phyloP scores from a whole-genome alignment of 2,888 invertebrate genomes.

The Cetonia aurata region DNA sequence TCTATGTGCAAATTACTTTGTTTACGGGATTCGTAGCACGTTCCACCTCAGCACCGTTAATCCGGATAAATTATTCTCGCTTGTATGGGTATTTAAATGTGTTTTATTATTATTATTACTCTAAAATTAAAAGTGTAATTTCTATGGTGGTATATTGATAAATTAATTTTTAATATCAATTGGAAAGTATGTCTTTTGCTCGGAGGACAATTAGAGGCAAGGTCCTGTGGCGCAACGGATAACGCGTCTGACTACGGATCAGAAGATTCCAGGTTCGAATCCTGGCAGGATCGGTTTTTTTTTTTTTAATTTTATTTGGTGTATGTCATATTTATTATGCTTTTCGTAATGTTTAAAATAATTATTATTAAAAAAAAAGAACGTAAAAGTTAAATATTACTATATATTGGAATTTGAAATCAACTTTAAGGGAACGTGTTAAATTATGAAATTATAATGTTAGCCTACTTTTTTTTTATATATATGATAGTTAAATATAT shows the following conservation, averaged over 20 bases:
- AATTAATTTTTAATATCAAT: background rate
- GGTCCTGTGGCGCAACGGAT: constrained; percentile 72
- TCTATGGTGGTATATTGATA: background rate
- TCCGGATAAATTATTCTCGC: too few relatives aligned
- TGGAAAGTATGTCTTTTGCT: background rate
- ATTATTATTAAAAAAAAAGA: background rate
- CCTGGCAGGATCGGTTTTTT: constrained; percentile 67
- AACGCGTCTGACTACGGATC: constrained; percentile 72
- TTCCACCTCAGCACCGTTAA: too few relatives aligned
- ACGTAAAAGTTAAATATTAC: too few relatives aligned
- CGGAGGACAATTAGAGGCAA: background rate
- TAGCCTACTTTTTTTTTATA: too few relatives aligned
- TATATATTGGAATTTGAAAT: too few relatives aligned
- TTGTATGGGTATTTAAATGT: too few relatives aligned
- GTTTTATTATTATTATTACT: too few relatives aligned
- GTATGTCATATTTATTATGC: background rate
- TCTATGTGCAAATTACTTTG: constrained; percentile 20
- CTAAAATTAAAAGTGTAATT: too few relatives aligned
- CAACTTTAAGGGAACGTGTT: too few relatives aligned
- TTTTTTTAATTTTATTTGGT: constrained; percentile 5
- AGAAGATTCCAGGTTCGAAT: constrained; percentile 71
- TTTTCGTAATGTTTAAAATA: background rate
- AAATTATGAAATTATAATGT: too few relatives aligned
- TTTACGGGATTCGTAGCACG: constrained; percentile 8
- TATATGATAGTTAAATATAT: too few relatives aligned